Percentiles rank a stretch among this genome's conserved stretches.
These are phyloP conservation scores for Lepidothrix coronata DNA, from an alignment of 2,113 vertebrate species.

Conservation along the genomic window DNA sequence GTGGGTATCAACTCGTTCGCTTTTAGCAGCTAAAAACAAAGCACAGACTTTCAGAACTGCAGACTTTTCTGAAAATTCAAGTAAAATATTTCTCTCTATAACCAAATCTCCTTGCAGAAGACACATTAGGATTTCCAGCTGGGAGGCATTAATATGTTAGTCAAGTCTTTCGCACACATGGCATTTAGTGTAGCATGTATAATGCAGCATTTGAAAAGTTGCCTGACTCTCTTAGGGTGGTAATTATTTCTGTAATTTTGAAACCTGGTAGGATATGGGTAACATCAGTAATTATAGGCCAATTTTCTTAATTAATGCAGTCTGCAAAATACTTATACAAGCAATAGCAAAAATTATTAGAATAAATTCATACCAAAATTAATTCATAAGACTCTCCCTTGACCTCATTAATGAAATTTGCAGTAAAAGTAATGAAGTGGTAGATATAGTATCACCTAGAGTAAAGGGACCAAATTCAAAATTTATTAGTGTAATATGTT, in stretches of 20 bases:
- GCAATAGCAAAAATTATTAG: conserved; percentile 59
- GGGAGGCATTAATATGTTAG: conserved; percentile 66
- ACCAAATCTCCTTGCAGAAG: background rate
- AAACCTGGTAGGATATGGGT: conserved; percentile 36
- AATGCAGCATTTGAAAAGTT: conserved; percentile 61
- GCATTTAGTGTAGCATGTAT: conserved; percentile 55
- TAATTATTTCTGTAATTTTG: conserved; percentile 61
- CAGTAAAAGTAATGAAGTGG: background rate
- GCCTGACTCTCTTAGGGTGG: conserved; percentile 40
- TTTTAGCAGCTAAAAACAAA: background rate
- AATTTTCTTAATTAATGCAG: conserved; percentile 73
- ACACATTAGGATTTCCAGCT: background rate
- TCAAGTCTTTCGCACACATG: conserved; percentile 6
- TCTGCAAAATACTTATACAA: conserved; percentile 51
- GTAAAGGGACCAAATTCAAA: background rate
- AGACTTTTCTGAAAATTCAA: background rate
- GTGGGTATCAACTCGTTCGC: background rate
- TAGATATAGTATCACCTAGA: background rate
- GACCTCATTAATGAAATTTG: conserved; percentile 37
- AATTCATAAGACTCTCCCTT: conserved; percentile 34
- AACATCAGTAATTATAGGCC: conserved; percentile 60
- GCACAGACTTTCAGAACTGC: background rate
- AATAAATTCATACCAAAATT: conserved; percentile 61
- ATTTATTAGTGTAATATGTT: background rate
- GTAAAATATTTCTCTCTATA: background rate